These are phyloP conservation scores for Pandion haliaetus DNA, from an alignment of 2,113 vertebrate genomes.

Conservation along the genomic window DNA sequence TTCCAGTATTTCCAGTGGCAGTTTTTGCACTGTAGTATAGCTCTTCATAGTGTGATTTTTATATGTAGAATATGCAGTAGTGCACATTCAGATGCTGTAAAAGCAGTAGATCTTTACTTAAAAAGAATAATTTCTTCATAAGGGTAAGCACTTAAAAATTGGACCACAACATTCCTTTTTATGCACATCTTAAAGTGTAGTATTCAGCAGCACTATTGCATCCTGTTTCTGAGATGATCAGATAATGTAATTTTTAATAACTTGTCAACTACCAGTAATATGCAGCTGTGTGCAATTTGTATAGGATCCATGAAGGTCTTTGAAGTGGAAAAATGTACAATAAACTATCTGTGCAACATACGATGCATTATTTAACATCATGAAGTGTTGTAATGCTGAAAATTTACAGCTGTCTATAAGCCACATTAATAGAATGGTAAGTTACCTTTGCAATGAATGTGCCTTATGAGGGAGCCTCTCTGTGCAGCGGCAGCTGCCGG, in stretches of 20 bases:
- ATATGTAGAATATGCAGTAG: neutral
- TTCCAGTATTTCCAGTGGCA: neutral
- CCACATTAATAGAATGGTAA: neutral
- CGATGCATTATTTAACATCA: constrained; percentile 28
- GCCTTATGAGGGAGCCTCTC: neutral
- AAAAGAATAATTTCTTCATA: neutral
- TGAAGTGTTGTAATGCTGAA: constrained; percentile 5
- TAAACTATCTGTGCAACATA: constrained; percentile 31
- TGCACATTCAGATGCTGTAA: neutral
- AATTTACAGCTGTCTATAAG: constrained; percentile 19
- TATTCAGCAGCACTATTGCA: neutral
- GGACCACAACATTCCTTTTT: neutral
- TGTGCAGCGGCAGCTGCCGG: neutral
- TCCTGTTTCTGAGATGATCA: neutral
- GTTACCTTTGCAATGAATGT: neutral
- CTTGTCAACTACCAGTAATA: constrained; percentile 17
- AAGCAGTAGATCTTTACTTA: neutral
- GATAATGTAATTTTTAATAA: constrained; percentile 49
- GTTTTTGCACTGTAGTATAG: neutral
- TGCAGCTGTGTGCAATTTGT: constrained; percentile 15
- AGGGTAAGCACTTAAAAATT: neutral
- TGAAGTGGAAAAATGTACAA: constrained; percentile 19
- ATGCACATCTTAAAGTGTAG: neutral
- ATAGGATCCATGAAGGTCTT: neutral
- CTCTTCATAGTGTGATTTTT: neutral